Evolutionary conservation across 1,140 invertebrate species (phyloP).

Genomic region (Zaprionus tsacasi): DNA sequence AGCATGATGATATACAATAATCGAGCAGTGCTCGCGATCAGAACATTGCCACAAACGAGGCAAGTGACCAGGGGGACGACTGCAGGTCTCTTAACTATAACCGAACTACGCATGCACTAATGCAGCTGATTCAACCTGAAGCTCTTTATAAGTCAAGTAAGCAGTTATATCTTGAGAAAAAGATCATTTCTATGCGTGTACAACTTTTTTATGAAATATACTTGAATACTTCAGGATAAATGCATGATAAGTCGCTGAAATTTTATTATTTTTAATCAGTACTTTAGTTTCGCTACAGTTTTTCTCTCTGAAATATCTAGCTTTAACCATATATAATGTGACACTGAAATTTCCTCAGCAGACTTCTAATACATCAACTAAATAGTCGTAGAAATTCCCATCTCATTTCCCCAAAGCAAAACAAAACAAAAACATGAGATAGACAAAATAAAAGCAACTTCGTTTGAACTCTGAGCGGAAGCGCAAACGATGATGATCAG

Average conservation of each 20-base stretch:
- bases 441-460: constrained; percentile 7
- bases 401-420: neutral
- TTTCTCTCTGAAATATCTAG: no score
- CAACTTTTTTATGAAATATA: no score
- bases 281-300: no score
- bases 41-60: constrained; percentile 72
- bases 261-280: no score
- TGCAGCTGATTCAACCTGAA: neutral
- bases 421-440: neutral
- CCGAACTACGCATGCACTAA: constrained; percentile 12
- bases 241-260: no score
- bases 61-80: constrained; percentile 40
- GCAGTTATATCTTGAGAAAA: no score
- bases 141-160: neutral
- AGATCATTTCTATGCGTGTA: no score
- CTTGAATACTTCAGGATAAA: no score
- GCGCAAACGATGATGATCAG: constrained; percentile 32
- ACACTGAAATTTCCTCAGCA: no score
- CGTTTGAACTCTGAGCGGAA: constrained; percentile 18
- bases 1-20: constrained; percentile 80
- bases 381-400: neutral
- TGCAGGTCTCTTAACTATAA: neutral
- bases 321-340: no score
- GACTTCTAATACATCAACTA: neutral
- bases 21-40: constrained; percentile 67